Evolutionary conservation across 2,888 invertebrate species (phyloP).

Genomic region (Argynnis bischoffii): DNA sequence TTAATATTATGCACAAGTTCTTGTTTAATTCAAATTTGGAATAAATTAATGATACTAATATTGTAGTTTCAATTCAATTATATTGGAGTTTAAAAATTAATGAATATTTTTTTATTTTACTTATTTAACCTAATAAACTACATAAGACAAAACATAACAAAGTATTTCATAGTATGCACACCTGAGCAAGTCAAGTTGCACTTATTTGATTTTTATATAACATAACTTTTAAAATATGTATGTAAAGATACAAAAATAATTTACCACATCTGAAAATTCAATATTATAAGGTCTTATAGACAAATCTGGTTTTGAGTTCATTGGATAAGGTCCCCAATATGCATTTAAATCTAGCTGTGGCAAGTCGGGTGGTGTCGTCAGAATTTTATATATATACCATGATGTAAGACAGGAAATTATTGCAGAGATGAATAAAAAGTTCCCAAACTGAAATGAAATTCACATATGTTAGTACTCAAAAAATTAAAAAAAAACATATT

Average conservation of each 20-base stretch:
- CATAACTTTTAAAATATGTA: not conserved
- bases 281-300: slow-evolving; percentile 83
- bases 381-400: slow-evolving; percentile 45
- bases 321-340: slow-evolving; percentile 84
- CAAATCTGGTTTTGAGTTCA: slow-evolving; percentile 66
- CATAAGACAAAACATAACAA: too few relatives aligned
- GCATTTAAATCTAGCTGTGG: slow-evolving; percentile 63
- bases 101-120: too few relatives aligned
- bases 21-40: too few relatives aligned
- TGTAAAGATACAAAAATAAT: slow-evolving; percentile 35
- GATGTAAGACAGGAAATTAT: slow-evolving; percentile 42
- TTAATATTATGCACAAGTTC: too few relatives aligned
- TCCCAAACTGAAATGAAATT: slow-evolving; percentile 43
- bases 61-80: too few relatives aligned
- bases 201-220: too few relatives aligned
- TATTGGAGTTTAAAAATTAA: too few relatives aligned
- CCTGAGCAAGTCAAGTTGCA: too few relatives aligned
- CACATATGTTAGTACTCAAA: not conserved
- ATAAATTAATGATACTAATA: too few relatives aligned
- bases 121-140: too few relatives aligned
- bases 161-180: too few relatives aligned
- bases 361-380: slow-evolving; percentile 46
- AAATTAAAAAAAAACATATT: too few relatives aligned
- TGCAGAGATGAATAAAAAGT: slow-evolving; percentile 39
- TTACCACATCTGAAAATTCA: slow-evolving; percentile 83